These are phyloP conservation scores for Platalea minor DNA, from an alignment of 2,797 vertebrate species.

Conservation along the genomic window DNA sequence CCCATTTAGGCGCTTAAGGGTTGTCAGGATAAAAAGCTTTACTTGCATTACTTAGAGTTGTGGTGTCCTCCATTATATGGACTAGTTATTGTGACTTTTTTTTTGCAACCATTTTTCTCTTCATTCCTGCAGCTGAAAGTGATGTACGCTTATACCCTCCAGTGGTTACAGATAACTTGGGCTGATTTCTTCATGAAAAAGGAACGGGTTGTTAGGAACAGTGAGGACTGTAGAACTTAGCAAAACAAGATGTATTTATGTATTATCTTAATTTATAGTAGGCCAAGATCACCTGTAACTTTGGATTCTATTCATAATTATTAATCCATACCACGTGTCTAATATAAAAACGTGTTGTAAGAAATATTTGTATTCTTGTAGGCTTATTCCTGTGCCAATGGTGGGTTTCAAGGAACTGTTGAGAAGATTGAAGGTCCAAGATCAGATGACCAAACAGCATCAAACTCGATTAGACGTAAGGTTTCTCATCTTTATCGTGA, in stretches of 20 bases:
- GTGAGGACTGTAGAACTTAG: background rate
- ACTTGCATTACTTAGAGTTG: background rate
- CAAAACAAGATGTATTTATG: background rate
- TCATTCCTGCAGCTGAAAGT: background rate
- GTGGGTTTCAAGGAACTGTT: conserved; percentile 97
- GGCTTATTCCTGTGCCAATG: conserved; percentile 97
- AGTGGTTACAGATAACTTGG: background rate
- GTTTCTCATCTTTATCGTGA: background rate
- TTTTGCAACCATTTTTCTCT: background rate
- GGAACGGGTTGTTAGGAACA: background rate
- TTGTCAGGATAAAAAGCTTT: background rate
- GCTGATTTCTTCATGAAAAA: background rate
- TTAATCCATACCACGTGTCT: background rate
- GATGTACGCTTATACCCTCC: background rate
- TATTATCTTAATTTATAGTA: background rate
- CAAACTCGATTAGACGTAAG: conserved; percentile 96
- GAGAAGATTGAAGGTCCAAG: conserved; percentile 92
- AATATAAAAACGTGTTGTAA: background rate
- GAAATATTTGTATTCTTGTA: conserved; percentile 54
- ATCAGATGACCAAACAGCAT: conserved; percentile 99
- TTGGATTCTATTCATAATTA: background rate
- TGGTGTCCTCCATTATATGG: background rate
- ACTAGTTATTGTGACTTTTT: background rate
- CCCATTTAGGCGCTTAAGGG: background rate
- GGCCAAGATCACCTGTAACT: background rate